phyloP scores from a whole-genome alignment of 2,113 vertebrate species.

The Calyptomena viridis region DNA sequence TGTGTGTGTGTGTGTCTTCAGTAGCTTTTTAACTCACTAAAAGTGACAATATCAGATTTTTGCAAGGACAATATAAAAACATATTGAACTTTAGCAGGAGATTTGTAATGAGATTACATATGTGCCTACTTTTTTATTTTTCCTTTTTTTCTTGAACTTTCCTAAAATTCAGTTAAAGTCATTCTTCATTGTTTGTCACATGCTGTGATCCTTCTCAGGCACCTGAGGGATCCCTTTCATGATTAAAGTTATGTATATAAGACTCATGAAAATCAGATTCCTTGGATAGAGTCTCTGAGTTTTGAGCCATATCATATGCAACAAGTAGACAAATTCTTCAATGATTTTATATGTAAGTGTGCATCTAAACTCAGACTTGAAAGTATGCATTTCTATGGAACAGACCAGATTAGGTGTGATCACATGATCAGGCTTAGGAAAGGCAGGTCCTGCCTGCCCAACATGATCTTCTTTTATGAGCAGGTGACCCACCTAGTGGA shows the following conservation, averaged over 20 bases:
- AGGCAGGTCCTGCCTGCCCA: not conserved
- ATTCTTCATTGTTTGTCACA: not conserved
- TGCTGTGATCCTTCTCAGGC: not conserved
- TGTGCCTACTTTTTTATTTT: not conserved
- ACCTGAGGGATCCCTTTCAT: not conserved
- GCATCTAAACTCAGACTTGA: not conserved
- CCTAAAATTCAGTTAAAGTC: not conserved
- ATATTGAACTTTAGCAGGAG: not conserved
- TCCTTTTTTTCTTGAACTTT: not conserved
- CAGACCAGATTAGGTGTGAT: accelerated
- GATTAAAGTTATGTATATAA: not conserved
- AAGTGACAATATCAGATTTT: not conserved
- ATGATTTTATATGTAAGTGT: not conserved
- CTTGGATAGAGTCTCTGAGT: not conserved
- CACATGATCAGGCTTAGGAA: not conserved
- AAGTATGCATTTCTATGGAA: not conserved
- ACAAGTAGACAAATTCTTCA: not conserved
- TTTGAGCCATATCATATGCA: not conserved
- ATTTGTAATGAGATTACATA: not conserved
- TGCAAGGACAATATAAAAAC: not conserved
- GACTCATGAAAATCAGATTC: not conserved
- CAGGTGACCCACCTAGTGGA: not conserved
- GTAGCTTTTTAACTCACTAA: not conserved
- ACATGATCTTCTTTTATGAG: not conserved
- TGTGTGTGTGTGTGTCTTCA: not conserved